A percentile compares a stretch with the other conserved stretches of the same genome.
Conservation (phyloP, 2,888 invertebrate species). For the Smittia aterrima region DNA sequence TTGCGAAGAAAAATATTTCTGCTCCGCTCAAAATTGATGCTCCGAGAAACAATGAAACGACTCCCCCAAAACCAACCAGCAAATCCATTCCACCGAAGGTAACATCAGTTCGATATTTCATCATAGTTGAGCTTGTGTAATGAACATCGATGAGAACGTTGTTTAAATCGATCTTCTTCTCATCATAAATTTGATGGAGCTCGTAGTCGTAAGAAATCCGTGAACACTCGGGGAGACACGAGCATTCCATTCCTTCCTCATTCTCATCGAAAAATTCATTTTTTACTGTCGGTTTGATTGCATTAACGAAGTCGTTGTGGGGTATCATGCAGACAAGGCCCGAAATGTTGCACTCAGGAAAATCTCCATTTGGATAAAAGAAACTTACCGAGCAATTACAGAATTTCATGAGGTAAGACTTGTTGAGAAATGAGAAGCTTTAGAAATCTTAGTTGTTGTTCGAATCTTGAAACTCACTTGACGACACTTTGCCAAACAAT, state of each 20-base stretch:
- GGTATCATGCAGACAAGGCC: slow-evolving; percentile 15
- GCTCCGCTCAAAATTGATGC: slow-evolving; percentile 48
- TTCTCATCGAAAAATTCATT: slow-evolving; percentile 36
- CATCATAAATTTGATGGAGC: slow-evolving; percentile 31
- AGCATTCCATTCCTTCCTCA: slow-evolving; percentile 39
- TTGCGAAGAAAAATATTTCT: slow-evolving; percentile 47
- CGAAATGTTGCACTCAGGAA: slow-evolving; percentile 36
- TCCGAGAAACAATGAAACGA: slow-evolving; percentile 49
- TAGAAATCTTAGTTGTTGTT: background rate
- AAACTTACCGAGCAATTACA: background rate
- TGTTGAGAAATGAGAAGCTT: background rate
- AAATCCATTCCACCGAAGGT: slow-evolving; percentile 47
- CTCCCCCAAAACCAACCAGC: slow-evolving; percentile 49
- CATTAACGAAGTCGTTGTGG: slow-evolving; percentile 37
- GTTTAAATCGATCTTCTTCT: background rate
- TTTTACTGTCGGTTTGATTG: background rate
- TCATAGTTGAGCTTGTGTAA: slow-evolving; percentile 46
- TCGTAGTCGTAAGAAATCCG: slow-evolving; percentile 29
- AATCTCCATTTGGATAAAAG: background rate
- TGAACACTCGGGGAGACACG: slow-evolving; percentile 41
- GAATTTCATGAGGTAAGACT: background rate
- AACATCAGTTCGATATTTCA: slow-evolving; percentile 48
- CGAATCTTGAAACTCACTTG: slow-evolving; percentile 26
- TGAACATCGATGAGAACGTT: slow-evolving; percentile 45
- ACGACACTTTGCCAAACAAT: slow-evolving; percentile 41